These are phyloP conservation scores for Neria commutata DNA, from an alignment of 2,888 invertebrate species.

Conservation along the genomic window DNA sequence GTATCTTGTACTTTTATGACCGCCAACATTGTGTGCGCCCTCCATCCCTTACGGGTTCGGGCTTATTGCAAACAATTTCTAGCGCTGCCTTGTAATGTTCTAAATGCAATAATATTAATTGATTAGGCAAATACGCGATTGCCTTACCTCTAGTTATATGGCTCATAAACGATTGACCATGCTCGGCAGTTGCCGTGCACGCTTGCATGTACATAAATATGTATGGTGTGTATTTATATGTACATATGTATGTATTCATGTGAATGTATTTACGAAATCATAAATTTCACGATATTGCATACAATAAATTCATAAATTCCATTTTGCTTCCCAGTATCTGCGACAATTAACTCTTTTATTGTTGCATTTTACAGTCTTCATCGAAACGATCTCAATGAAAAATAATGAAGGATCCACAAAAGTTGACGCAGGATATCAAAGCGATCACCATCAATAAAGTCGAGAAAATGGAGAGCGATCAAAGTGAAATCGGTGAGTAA, in stretches of 20 bases:
- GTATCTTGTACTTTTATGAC: background rate
- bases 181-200: background rate
- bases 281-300: slow-evolving; percentile 6
- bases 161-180: background rate
- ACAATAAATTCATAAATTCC: slow-evolving; percentile 19
- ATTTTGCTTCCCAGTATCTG: slow-evolving; percentile 24
- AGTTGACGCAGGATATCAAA: slow-evolving; percentile 40
- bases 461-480: slow-evolving; percentile 40
- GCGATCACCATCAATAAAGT: slow-evolving; percentile 40
- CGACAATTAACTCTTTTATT: slow-evolving; percentile 29
- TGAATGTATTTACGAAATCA: background rate
- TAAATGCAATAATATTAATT: no score
- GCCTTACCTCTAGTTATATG: no score
- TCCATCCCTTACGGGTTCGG: no score
- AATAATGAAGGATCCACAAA: slow-evolving; percentile 52
- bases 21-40: background rate
- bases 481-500: slow-evolving; percentile 48
- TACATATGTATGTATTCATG: slow-evolving; percentile 30
- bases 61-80: no score
- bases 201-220: background rate
- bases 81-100: no score
- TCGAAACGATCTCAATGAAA: slow-evolving; percentile 17
- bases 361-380: no score
- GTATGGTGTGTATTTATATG: background rate
- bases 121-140: no score